A percentile compares a stretch with the other conserved stretches of the same genome.
Evolutionary conservation across 2,888 invertebrate genomes (phyloP).

Genomic region (Calephelis perditalis): DNA sequence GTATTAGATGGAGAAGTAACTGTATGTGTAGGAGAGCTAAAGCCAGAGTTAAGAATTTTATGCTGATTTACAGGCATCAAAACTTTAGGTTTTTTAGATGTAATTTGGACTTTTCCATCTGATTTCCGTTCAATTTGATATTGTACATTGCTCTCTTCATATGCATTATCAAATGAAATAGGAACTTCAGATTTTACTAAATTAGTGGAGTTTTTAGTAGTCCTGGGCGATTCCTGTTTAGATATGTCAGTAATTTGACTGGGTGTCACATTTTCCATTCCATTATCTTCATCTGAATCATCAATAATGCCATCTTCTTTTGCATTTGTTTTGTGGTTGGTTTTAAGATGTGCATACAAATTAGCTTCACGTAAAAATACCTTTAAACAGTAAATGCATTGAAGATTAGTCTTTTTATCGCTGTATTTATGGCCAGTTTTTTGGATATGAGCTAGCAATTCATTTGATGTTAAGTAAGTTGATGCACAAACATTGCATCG

Average conservation of each 20-base stretch:
- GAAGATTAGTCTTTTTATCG: constrained; percentile 66
- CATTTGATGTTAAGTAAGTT: constrained; percentile 60
- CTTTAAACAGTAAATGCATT: constrained; percentile 87
- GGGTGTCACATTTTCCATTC: not conserved
- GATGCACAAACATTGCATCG: constrained; percentile 77
- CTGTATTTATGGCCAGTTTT: constrained; percentile 74
- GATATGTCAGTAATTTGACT: constrained; percentile 19
- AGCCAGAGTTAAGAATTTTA: constrained; percentile 61
- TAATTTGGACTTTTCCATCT: constrained; percentile 70
- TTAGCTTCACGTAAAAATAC: constrained; percentile 83
- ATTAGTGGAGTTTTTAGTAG: constrained; percentile 37
- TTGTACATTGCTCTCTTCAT: constrained; percentile 49
- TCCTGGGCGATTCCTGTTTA: constrained; percentile 15
- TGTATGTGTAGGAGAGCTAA: constrained; percentile 32
- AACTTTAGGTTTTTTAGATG: constrained; percentile 50
- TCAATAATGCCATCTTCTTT: constrained; percentile 82
- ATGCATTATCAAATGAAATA: constrained; percentile 43
- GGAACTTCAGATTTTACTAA: constrained; percentile 46
- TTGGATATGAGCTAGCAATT: constrained; percentile 73
- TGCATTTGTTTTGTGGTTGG: constrained; percentile 81
- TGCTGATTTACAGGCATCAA: constrained; percentile 43
- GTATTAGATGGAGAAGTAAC: constrained; percentile 31
- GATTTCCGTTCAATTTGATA: constrained; percentile 55
- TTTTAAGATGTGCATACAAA: constrained; percentile 84
- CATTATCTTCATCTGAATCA: constrained; percentile 67